Evolutionary conservation across 2,113 vertebrate species (phyloP), one percentile per base, ranked within the genome.

Genomic region (Microcebus jonahi): DNA sequence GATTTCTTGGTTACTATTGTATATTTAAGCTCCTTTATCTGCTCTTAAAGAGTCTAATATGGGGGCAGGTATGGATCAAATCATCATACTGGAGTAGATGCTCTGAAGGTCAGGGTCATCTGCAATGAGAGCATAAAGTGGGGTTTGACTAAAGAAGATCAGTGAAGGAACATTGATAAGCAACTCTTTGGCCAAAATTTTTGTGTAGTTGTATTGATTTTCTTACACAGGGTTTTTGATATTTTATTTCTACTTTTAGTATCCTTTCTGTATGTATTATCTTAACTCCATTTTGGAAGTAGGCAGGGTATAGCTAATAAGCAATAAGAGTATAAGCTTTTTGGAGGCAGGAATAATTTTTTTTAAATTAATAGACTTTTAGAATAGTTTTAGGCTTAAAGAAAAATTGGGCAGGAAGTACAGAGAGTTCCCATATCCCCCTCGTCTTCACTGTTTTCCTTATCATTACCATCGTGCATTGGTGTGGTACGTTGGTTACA

Each of bases 241-340:
- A 36, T 15, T 90, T 80, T 88, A 50, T 81, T 65, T 80, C 31
- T 39, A 10, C 27, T 39, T 89, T 50, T 59, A 48, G 34, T 96
- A 65, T 85, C 8, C 31, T 68, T 91, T 82, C 84, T 59, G 5
- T 87, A 14, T 61, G 4, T 75, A 17, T 63, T 34, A 82, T 79
- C 17, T 77, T 88, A 84, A 84, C 14, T 77, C 59, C 34, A 2
- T 94, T 89, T 96, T 92, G 50, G 82, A 91, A 88, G 8, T 70
- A n/a, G 48, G 53, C 23, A 61, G 50, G 5, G 11, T 77, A 61
- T 68, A 31, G 50, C 34, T 88, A 71, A 83, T 45, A 67, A 71
- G 7, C 95, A 70, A 68, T 48, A 6, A 18, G 27, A 50, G 50
- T 61, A 29, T 36, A 71, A 25, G 6, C 2, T 57, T 90, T 97